A percentile compares a stretch with the other conserved stretches of the same genome.
Evolutionary conservation across 2,113 vertebrate species (phyloP).

Genomic region (Cololabis saira): DNA sequence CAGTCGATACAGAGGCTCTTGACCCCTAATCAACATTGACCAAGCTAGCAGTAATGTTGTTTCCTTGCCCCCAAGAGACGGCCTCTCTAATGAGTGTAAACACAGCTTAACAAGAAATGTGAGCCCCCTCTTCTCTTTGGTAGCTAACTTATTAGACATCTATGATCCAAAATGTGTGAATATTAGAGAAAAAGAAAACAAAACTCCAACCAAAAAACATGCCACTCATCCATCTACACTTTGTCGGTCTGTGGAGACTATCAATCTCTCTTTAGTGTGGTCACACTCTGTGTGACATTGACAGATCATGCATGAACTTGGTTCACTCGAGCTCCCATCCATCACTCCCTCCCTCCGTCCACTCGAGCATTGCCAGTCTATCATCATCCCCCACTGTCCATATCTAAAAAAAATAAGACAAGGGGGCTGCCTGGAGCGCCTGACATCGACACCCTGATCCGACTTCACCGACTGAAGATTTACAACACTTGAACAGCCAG

Average conservation of each 20-base stretch:
- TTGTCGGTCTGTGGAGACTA: slow-evolving; percentile 33
- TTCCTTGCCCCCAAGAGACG: slow-evolving; percentile 22
- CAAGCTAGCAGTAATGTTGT: slow-evolving; percentile 26
- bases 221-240: slow-evolving; percentile 24
- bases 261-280: slow-evolving; percentile 66
- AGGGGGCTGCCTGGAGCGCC: slow-evolving; percentile 15
- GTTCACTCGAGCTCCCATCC: slow-evolving; percentile 55
- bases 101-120: slow-evolving; percentile 34
- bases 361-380: slow-evolving; percentile 28
- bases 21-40: slow-evolving; percentile 52
- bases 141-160: slow-evolving; percentile 27
- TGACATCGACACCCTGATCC: slow-evolving; percentile 41
- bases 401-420: slow-evolving; percentile 37
- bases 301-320: slow-evolving; percentile 73
- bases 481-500: slow-evolving; percentile 4
- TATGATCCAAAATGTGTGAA: slow-evolving; percentile 4
- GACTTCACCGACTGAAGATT: slow-evolving; percentile 41
- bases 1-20: slow-evolving; percentile 48
- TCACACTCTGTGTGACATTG: slow-evolving; percentile 58
- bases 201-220: not conserved
- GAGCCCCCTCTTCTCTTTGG: slow-evolving; percentile 3
- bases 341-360: slow-evolving; percentile 57
- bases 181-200: slow-evolving; percentile 1
- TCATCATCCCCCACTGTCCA: slow-evolving; percentile 39
- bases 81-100: slow-evolving; percentile 38